phyloP scores from a whole-genome alignment of 2,888 invertebrate species.

The Willowsia nigromaculata region DNA sequence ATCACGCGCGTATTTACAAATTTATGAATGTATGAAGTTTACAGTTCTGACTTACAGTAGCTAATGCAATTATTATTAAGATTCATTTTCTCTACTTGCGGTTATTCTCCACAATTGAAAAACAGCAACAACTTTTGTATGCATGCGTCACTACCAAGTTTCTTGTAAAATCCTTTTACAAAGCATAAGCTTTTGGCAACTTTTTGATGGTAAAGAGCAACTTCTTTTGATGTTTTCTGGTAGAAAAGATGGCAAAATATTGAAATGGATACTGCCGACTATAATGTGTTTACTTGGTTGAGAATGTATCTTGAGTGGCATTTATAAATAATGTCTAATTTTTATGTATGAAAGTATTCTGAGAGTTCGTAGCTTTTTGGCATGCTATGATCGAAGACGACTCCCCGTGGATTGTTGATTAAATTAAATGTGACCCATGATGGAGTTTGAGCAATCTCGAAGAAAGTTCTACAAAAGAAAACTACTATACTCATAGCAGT shows the following conservation, averaged over 20 bases:
- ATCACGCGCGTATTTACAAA: not conserved
- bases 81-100: not conserved
- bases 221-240: not conserved
- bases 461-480: not conserved
- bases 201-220: not conserved
- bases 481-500: too few species aligned
- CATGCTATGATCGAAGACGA: not conserved
- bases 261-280: not conserved
- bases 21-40: not conserved
- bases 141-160: not conserved
- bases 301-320: not conserved
- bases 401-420: not conserved
- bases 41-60: not conserved
- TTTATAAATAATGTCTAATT: not conserved
- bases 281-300: not conserved
- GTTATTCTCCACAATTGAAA: not conserved
- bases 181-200: not conserved
- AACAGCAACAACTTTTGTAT: not conserved
- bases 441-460: not conserved
- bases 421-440: constrained; percentile 21
- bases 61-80: not conserved
- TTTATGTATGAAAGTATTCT: not conserved
- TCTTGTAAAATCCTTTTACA: not conserved
- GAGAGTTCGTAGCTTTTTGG: not conserved
- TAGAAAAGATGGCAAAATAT: not conserved